Percentiles rank a stretch among this genome's conserved stretches.
Evolutionary conservation across 2,113 vertebrate genomes (phyloP).

Genomic region (Anoplopoma fimbria): DNA sequence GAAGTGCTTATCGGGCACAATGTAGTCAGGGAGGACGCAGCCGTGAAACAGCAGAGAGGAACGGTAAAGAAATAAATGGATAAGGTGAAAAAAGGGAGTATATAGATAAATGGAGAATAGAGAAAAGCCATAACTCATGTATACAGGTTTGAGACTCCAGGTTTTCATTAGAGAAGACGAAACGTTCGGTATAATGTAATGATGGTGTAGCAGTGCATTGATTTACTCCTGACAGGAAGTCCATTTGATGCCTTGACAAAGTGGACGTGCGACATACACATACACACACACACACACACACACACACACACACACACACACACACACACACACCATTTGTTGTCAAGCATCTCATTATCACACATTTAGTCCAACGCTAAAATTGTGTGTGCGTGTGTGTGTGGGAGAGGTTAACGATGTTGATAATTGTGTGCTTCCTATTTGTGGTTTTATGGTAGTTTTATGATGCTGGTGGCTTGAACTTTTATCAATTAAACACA

Average conservation of each 20-base stretch:
- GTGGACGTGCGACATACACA: background rate
- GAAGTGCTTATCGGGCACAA: slow-evolving; percentile 68
- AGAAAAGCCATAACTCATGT: slow-evolving; percentile 51
- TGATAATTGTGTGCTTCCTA: background rate
- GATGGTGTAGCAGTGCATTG: slow-evolving; percentile 1
- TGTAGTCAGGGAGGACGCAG: slow-evolving; percentile 31
- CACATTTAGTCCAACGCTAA: slow-evolving; percentile 10
- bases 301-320: slow-evolving; percentile 1
- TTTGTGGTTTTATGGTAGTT: no score
- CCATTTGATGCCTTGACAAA: background rate
- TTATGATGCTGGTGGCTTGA: slow-evolving; percentile 8
- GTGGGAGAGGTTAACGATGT: background rate
- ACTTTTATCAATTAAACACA: slow-evolving; percentile 30
- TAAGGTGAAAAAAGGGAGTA: slow-evolving; percentile 1
- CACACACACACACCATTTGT: slow-evolving; percentile 15
- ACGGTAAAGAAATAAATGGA: slow-evolving; percentile 30
- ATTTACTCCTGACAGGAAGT: slow-evolving; percentile 11
- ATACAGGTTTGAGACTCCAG: slow-evolving; percentile 49
- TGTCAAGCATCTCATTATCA: slow-evolving; percentile 35
- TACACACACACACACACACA: slow-evolving; percentile 2
- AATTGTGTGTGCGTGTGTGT: background rate
- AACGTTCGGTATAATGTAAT: slow-evolving; percentile 20
- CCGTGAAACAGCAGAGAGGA: background rate
- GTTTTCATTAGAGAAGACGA: slow-evolving; percentile 45
- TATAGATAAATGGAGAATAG: slow-evolving; percentile 48